Evolutionary conservation across 2,888 invertebrate genomes (phyloP).

Genomic region (Trypoxylon attenuatum): DNA sequence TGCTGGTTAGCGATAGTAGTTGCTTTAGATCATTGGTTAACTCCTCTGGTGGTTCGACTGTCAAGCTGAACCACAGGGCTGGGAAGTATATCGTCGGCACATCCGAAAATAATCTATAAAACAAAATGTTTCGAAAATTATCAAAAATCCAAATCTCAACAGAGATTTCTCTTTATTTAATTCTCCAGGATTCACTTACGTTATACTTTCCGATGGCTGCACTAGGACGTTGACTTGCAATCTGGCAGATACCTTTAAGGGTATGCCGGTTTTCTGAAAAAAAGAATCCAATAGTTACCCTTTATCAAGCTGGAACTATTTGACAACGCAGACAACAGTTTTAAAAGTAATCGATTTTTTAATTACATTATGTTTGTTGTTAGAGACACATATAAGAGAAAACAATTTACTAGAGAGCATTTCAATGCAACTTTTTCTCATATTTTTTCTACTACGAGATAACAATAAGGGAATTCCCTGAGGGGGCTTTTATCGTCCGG

Average conservation of each 20-base stretch:
- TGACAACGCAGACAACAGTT: background rate
- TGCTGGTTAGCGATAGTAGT: conserved; percentile 76
- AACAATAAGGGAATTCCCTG: too few species aligned
- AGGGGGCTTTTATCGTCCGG: too few species aligned
- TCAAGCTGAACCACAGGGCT: conserved; percentile 87
- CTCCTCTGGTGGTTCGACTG: conserved; percentile 78
- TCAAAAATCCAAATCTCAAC: background rate
- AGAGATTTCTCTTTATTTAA: background rate
- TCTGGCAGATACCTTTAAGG: conserved; percentile 84
- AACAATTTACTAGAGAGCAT: too few species aligned
- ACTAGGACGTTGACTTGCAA: conserved; percentile 87
- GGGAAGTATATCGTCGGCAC: conserved; percentile 84
- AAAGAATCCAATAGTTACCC: background rate
- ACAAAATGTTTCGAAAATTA: background rate
- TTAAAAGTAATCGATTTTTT: background rate
- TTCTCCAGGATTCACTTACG: conserved; percentile 76
- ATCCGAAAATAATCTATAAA: conserved; percentile 80
- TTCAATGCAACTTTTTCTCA: too few species aligned
- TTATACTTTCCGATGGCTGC: conserved; percentile 79
- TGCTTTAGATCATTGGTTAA: conserved; percentile 77
- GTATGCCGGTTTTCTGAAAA: conserved; percentile 83
- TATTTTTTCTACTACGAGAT: too few species aligned
- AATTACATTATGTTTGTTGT: background rate
- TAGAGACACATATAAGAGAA: too few species aligned
- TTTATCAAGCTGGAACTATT: too few species aligned